These are phyloP conservation scores for Chromobotia macracanthus DNA, from an alignment of 2,797 vertebrate species.

Conservation along the genomic window DNA sequence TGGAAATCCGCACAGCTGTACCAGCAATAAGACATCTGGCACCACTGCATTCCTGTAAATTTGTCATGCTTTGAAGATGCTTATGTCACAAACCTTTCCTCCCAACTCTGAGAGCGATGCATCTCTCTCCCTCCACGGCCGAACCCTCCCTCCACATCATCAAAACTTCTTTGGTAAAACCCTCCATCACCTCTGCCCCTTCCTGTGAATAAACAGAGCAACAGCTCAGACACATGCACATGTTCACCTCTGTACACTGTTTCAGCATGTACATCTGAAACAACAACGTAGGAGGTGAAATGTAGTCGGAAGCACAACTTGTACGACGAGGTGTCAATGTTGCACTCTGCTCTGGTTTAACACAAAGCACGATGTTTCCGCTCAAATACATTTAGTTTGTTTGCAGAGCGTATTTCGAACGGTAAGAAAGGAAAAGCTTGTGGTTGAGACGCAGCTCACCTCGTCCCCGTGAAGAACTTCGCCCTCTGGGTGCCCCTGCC, in stretches of 20 bases:
- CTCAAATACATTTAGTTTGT: not conserved
- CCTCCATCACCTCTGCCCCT: constrained; percentile 96
- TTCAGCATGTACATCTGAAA: not conserved
- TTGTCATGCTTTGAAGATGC: not conserved
- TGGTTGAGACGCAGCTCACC: constrained; percentile 77
- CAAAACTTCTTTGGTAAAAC: constrained; percentile 99
- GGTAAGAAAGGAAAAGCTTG: constrained; percentile 4
- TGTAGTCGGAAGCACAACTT: not conserved
- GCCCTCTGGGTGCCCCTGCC: constrained; percentile 92
- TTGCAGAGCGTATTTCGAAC: not conserved
- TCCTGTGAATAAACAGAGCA: constrained; percentile 74
- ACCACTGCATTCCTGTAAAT: not conserved
- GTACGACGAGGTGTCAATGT: not conserved
- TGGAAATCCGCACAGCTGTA: too few relatives aligned
- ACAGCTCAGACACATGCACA: not conserved
- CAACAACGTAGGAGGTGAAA: too few relatives aligned
- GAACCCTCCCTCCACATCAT: constrained; percentile 96
- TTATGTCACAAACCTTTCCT: constrained; percentile 84
- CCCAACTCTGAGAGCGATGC: constrained; percentile 99
- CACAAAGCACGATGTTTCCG: constrained; percentile 5
- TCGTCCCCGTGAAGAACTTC: constrained; percentile 97
- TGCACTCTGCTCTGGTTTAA: constrained; percentile 29
- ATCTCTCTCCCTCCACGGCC: constrained; percentile 94
- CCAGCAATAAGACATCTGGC: too few relatives aligned
- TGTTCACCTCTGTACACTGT: not conserved